Percentiles rank a stretch among this genome's conserved stretches.
phyloP scores from a whole-genome alignment of 1,140 invertebrate genomes.

The Theocolax elegans region DNA sequence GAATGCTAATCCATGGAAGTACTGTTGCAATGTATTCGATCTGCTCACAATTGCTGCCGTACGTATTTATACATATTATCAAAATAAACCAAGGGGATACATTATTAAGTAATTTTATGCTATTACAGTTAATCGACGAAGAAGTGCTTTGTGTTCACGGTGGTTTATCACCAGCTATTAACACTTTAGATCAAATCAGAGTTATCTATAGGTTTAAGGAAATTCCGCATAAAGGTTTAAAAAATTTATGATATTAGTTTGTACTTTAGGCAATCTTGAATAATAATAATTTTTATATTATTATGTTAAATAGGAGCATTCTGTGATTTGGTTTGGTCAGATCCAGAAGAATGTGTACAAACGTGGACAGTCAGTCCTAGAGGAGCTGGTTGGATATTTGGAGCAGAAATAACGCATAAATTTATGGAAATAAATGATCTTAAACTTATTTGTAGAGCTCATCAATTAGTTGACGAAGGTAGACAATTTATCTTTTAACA shows the following conservation, averaged over 20 bases:
- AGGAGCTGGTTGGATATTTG: slow-evolving; percentile 94
- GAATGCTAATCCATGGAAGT: slow-evolving; percentile 98
- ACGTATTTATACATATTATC: slow-evolving; percentile 71
- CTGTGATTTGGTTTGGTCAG: slow-evolving; percentile 96
- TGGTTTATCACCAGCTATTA: slow-evolving; percentile 92
- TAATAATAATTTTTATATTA: no score
- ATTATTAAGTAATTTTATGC: slow-evolving; percentile 34
- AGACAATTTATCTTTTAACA: no score
- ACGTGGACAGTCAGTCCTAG: slow-evolving; percentile 91
- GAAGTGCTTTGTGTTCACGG: slow-evolving; percentile 97
- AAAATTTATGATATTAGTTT: neutral
- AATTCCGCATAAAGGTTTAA: slow-evolving; percentile 91
- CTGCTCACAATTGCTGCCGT: slow-evolving; percentile 96
- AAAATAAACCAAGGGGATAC: no score
- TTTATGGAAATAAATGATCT: slow-evolving; percentile 94
- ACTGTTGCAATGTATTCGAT: slow-evolving; percentile 98
- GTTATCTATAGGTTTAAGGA: slow-evolving; percentile 96
- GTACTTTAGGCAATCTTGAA: neutral
- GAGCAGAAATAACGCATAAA: slow-evolving; percentile 89
- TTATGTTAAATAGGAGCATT: slow-evolving; percentile 83
- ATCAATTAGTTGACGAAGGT: slow-evolving; percentile 98
- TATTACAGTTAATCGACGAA: slow-evolving; percentile 92
- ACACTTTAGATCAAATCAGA: slow-evolving; percentile 92
- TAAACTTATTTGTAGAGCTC: slow-evolving; percentile 92
- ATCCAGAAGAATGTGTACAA: slow-evolving; percentile 95